A percentile compares a stretch with the other conserved stretches of the same genome.
Conservation (phyloP, 2,888 invertebrate species). For the Aelia acuminata region DNA sequence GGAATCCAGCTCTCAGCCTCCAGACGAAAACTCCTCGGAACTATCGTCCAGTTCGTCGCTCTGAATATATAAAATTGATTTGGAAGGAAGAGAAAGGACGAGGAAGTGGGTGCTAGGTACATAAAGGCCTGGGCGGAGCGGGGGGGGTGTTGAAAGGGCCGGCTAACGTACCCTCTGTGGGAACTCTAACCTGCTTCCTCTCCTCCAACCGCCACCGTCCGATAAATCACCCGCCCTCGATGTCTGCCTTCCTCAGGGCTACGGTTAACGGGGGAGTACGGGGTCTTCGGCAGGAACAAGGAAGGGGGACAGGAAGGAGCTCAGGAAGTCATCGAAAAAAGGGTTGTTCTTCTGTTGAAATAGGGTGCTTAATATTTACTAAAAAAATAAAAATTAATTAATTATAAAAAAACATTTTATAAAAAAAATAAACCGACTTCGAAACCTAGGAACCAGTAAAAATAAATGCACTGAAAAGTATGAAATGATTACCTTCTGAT, state of each 20-base stretch:
- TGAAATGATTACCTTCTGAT: too few species aligned
- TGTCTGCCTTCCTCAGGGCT: background rate
- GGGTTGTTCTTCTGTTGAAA: too few species aligned
- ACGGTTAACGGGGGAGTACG: background rate
- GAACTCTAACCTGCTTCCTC: conserved; percentile 47
- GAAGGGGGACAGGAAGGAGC: too few species aligned
- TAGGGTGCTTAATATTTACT: too few species aligned
- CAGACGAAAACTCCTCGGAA: background rate
- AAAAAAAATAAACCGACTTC: too few species aligned
- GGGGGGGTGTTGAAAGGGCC: conserved; percentile 29
- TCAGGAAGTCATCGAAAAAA: too few species aligned
- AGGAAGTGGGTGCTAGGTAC: conserved; percentile 49
- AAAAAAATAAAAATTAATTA: too few species aligned
- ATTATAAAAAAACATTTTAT: too few species aligned
- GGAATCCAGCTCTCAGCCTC: background rate
- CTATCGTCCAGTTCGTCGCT: background rate
- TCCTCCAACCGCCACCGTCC: background rate
- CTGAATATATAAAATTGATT: background rate
- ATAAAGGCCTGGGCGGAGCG: background rate
- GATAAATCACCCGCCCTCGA: conserved; percentile 8
- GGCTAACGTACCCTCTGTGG: conserved; percentile 20
- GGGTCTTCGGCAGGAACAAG: too few species aligned
- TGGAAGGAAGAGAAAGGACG: conserved; percentile 36
- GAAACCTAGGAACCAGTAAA: too few species aligned
- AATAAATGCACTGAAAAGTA: too few species aligned